Evolutionary conservation across 1,140 invertebrate species (phyloP).

Genomic region (Cepaea nemoralis): DNA sequence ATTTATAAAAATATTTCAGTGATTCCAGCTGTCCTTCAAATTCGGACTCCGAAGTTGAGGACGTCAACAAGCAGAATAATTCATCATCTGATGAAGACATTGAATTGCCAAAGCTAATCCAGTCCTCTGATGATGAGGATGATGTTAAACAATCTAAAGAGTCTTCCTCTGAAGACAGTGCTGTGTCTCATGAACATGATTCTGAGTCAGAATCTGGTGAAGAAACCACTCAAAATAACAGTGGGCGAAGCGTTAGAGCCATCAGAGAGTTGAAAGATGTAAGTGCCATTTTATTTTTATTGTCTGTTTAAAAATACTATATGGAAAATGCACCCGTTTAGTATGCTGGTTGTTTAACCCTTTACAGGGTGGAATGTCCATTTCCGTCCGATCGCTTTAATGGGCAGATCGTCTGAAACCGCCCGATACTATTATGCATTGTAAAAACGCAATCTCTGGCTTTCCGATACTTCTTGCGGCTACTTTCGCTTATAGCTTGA

Average conservation of each 20-base stretch:
- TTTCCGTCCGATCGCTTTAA: too few species aligned
- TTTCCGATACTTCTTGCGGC: too few species aligned
- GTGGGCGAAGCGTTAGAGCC: conserved; percentile 36
- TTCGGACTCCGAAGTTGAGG: conserved; percentile 32
- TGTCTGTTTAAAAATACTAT: too few species aligned
- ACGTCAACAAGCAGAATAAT: conserved; percentile 25
- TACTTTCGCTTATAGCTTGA: too few species aligned
- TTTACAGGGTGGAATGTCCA: too few species aligned
- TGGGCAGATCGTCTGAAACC: too few species aligned
- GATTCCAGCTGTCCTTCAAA: conserved; percentile 35
- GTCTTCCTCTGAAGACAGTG: conserved; percentile 54
- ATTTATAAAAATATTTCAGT: conserved; percentile 18
- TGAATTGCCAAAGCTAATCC: conserved; percentile 25
- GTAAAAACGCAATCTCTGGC: too few species aligned
- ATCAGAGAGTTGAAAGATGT: conserved; percentile 55
- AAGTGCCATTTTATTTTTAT: conserved; percentile 7
- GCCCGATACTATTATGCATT: too few species aligned
- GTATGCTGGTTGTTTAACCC: too few species aligned
- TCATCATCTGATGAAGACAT: conserved; percentile 34
- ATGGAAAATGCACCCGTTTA: too few species aligned
- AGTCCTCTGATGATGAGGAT: conserved; percentile 29
- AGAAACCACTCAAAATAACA: conserved; percentile 34
- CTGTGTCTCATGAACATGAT: neutral
- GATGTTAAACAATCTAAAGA: conserved; percentile 44
- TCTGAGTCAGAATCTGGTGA: conserved; percentile 32